Conservation (phyloP, 2,797 vertebrate genomes). For the Pelodytes ibericus region DNA sequence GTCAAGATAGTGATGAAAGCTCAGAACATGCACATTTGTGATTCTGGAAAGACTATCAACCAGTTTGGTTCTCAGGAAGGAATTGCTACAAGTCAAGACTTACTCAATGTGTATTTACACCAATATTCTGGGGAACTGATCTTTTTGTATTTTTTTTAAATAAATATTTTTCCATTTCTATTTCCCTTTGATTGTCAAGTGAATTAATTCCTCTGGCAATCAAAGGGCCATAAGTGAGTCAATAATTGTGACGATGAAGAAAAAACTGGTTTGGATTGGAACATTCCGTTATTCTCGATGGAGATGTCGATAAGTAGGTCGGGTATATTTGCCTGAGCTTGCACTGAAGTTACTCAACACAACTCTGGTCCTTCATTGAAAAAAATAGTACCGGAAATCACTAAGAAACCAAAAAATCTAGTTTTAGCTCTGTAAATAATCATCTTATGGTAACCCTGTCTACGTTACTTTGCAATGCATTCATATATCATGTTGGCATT, state of each 20-base stretch:
- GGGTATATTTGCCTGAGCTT: constrained; percentile 84
- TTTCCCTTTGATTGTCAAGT: not conserved
- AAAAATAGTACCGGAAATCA: constrained; percentile 70
- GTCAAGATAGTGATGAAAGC: constrained; percentile 96
- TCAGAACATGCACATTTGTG: constrained; percentile 96
- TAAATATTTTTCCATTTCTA: constrained; percentile 47
- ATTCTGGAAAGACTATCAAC: constrained; percentile 69
- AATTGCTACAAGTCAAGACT: constrained; percentile 69
- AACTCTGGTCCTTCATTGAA: constrained; percentile 50
- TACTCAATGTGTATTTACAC: constrained; percentile 69
- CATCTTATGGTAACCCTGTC: constrained; percentile 77
- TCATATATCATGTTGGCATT: constrained; percentile 72
- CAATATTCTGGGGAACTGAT: constrained; percentile 64
- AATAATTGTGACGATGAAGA: constrained; percentile 59
- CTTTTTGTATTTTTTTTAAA: constrained; percentile 47
- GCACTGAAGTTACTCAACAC: constrained; percentile 82
- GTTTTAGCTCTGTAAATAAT: constrained; percentile 88
- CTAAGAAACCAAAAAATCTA: constrained; percentile 65
- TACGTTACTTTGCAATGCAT: constrained; percentile 77
- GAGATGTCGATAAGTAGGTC: constrained; percentile 72
- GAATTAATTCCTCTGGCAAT: not conserved
- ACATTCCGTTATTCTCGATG: constrained; percentile 83
- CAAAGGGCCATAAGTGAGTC: not conserved
- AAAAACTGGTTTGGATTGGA: constrained; percentile 76
- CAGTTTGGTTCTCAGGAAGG: constrained; percentile 83